Evolutionary conservation across 1,140 invertebrate species (phyloP).

Genomic region (Mylabris phalerata): DNA sequence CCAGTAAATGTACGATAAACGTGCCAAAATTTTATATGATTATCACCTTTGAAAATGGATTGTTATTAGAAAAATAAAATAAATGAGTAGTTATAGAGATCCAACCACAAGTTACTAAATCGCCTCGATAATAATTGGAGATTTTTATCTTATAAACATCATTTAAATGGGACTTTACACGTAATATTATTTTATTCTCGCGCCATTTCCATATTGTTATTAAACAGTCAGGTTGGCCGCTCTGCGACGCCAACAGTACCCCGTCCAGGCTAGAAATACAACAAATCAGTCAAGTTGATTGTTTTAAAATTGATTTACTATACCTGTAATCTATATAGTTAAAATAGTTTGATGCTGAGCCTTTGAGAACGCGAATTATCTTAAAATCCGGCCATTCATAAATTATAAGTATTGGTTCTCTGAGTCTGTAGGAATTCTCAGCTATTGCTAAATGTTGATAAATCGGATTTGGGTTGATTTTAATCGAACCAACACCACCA

Average conservation of each 20-base stretch:
- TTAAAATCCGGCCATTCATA: constrained; percentile 75
- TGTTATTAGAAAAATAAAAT: constrained; percentile 28
- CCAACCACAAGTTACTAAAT: constrained; percentile 62
- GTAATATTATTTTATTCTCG: constrained; percentile 61
- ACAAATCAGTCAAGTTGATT: background rate
- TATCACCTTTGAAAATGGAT: constrained; percentile 40
- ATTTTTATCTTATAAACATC: constrained; percentile 73
- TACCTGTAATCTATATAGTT: constrained; percentile 72
- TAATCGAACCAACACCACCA: constrained; percentile 70
- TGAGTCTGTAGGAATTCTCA: constrained; percentile 59
- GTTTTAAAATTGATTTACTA: background rate
- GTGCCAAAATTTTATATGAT: constrained; percentile 91
- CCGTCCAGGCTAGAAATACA: constrained; percentile 59
- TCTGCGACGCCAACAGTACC: constrained; percentile 71
- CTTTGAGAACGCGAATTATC: constrained; percentile 65
- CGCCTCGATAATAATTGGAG: constrained; percentile 66
- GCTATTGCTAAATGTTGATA: constrained; percentile 37
- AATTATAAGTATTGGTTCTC: constrained; percentile 71
- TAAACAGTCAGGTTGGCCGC: constrained; percentile 76
- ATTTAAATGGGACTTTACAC: constrained; percentile 72
- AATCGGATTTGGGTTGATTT: constrained; percentile 46
- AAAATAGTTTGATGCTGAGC: constrained; percentile 64
- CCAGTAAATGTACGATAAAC: constrained; percentile 85
- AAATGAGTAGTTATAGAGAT: constrained; percentile 36
- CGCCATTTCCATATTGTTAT: constrained; percentile 85